Base-by-base conservation (phyloP, 2,797 vertebrate species). In the Oreochromis grahami region DNA sequence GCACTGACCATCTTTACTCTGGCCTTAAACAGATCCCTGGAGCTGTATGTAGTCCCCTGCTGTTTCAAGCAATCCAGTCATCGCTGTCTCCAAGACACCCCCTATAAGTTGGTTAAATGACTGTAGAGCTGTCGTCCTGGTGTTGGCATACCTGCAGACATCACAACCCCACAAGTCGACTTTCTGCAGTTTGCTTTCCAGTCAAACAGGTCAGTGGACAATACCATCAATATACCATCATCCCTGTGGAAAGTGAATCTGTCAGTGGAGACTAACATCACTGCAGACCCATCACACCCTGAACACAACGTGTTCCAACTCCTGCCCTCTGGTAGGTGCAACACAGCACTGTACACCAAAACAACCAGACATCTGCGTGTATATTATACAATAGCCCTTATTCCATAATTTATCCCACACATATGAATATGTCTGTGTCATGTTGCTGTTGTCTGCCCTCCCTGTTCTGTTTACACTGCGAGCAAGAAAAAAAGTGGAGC, bases 151-250 rank as follows among this genome's bases (percentile, higher is more conserved):
- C 56, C 17, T 36, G 17, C 17, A 36, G 56, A 60, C 9, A 60
- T 36, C 9, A 36, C 32, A 34, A 1, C 32, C 32, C 34, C 38
- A 12, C 38, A 12, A 41, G 4, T 34, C 0, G 1, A 12, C 32
- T 2, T 36, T 36, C 17, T 63, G 32, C 32, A n/a, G 58, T n/a
- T 63, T 63, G 0, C 32, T 63, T 4, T 36, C 58, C 58, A n/a
- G 58, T 63, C 58, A 63, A 63, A 36, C 32, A 63, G 32, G 58
- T 1, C 58, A 36, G 58, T 63, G 58, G 17, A 63, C 17, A n/a
- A 36, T 36, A 17, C 17, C 58, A 63, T n/a, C 17, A 36, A 63
- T 12, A 41, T 41, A 36, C 34, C 34, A 36, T 36, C 34, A 36
- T 36, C 34, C 8, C 34, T 36, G 34, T 32, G 29, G 29, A 32